Conservation (phyloP, 2,797 vertebrate species). For the Todus mexicanus region DNA sequence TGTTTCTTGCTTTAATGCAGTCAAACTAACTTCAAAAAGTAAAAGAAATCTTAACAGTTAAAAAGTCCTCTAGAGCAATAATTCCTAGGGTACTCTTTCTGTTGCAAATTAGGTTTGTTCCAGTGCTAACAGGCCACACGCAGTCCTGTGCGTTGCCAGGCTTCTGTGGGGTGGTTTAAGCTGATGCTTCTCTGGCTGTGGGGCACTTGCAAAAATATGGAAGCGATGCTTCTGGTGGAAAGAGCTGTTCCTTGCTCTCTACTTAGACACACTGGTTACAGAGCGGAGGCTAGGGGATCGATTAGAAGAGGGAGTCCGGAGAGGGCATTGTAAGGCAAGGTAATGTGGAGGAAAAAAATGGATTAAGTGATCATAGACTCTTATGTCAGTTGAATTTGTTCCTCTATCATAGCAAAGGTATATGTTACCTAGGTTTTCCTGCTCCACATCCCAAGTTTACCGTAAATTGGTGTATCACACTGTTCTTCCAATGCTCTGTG, state of each 20-base stretch:
- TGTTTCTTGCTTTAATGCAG: neutral
- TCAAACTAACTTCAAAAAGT: neutral
- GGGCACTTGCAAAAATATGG: neutral
- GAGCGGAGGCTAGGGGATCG: neutral
- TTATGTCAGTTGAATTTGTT: neutral
- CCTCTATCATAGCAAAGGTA: neutral
- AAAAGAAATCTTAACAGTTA: neutral
- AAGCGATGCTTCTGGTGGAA: neutral
- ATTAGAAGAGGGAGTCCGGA: neutral
- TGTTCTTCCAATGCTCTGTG: neutral
- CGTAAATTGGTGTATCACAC: neutral
- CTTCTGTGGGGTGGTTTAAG: neutral
- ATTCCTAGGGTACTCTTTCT: neutral
- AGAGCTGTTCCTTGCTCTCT: neutral
- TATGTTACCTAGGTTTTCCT: neutral
- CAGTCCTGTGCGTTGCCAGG: neutral
- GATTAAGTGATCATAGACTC: neutral
- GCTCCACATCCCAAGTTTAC: neutral
- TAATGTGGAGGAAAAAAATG: neutral
- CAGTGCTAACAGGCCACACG: neutral
- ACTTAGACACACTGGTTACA: neutral
- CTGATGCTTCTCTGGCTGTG: neutral
- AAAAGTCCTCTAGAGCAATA: neutral
- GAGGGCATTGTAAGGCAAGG: neutral
- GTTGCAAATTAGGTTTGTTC: neutral